Evolutionary conservation across 2,888 invertebrate genomes (phyloP), one percentile per base, ranked within the genome.

Genomic region (Mythimna loreyi): DNA sequence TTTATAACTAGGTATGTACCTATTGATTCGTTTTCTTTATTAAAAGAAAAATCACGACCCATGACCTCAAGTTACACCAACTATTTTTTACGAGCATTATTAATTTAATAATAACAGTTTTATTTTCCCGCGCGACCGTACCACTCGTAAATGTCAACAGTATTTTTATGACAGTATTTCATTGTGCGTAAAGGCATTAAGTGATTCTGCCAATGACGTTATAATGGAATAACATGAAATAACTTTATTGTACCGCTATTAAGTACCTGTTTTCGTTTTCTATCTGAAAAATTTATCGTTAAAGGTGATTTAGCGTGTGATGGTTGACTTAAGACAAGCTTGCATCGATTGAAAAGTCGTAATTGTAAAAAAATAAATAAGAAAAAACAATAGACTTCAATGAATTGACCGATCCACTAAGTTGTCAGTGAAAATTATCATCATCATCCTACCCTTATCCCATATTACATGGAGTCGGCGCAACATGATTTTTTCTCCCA

Each of bases 141-240:
- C 64, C 57, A 78, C 75, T 75, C 76, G 72, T 78, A 78, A 78
- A 79, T 60, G 78, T 79, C 80, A 79, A 78, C 71, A 75, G 57
- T 66, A 62, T 75, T 75, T 78, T 78, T 78, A 78, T 72, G 76
- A 59, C 76, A 75, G 61, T 67, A 80, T 80, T 78, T 80, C 75
- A 78, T 80, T 72, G 76, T 59, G 76, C 72, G 76, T 65, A 72
- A 73, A 78, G 78, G 76, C 61, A 75, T 75, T 78, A 59, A 53
- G 40, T 61, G 64, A 75, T 78, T 80, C 80, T 80, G 78, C 78
- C 76, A 72, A 75, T 78, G 80, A 80, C 75, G 72, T 60, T 49
- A 23, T 67, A 77, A 70, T 57, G 66, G 59, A n/a, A 9, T 36
- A 57, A 64, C 69, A 75, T 71, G 65, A 75, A 59, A 59, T 60